Conservation (phyloP, 1,140 invertebrate genomes). For the Drosophila persimilis region DNA sequence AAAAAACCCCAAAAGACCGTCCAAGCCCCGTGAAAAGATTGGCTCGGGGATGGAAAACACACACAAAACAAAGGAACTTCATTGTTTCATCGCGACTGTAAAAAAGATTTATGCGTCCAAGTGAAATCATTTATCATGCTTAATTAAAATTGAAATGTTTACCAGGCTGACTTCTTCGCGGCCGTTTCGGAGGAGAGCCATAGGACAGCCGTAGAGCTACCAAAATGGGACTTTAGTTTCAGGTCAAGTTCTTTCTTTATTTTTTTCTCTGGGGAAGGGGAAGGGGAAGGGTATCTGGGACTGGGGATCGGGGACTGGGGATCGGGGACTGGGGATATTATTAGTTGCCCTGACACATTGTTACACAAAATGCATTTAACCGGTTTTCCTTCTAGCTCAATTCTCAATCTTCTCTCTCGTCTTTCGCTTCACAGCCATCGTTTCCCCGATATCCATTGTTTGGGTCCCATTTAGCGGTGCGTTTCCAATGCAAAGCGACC, state of each 20-base stretch:
- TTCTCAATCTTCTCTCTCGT: background rate
- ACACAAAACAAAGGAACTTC: slow-evolving; percentile 71
- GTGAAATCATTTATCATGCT: slow-evolving; percentile 83
- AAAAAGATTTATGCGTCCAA: slow-evolving; percentile 81
- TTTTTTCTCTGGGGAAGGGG: background rate
- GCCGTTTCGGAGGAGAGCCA: background rate
- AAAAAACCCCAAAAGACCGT: background rate
- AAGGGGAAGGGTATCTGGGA: background rate
- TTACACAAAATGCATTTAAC: slow-evolving; percentile 80
- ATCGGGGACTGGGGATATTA: slow-evolving; percentile 35
- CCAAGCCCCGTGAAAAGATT: slow-evolving; percentile 32
- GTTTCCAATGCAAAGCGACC: slow-evolving; percentile 74
- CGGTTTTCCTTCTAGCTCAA: slow-evolving; percentile 44
- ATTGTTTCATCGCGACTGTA: slow-evolving; percentile 80
- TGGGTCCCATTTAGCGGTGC: slow-evolving; percentile 63
- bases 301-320: slow-evolving; percentile 10
- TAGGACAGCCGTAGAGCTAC: slow-evolving; percentile 16
- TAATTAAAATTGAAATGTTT: slow-evolving; percentile 83
- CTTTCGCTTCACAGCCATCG: slow-evolving; percentile 1
- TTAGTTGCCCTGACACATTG: slow-evolving; percentile 72
- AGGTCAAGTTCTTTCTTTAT: slow-evolving; percentile 50
- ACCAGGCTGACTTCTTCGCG: slow-evolving; percentile 64
- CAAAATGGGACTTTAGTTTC: slow-evolving; percentile 45
- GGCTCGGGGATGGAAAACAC: slow-evolving; percentile 22
- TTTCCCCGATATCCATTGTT: slow-evolving; percentile 28